phyloP scores from a whole-genome alignment of 1,140 invertebrate genomes.

The Heliconius hermathena region DNA sequence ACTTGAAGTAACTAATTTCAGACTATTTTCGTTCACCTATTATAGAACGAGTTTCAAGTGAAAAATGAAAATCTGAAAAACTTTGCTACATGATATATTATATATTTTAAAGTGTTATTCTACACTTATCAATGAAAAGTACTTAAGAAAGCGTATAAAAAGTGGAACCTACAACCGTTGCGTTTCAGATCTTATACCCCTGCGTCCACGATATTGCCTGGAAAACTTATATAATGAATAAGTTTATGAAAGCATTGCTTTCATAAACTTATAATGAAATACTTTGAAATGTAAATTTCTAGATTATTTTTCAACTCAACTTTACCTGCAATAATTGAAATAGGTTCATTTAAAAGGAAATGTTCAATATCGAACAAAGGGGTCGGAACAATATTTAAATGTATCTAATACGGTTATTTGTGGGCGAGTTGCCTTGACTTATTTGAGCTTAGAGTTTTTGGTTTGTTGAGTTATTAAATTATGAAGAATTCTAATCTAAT shows the following conservation, averaged over 20 bases:
- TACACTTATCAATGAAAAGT: too few relatives aligned
- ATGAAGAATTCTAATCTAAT: too few relatives aligned
- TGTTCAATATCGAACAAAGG: neutral
- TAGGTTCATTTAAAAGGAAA: neutral
- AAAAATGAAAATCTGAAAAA: neutral
- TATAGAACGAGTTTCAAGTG: neutral
- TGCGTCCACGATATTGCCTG: too few relatives aligned
- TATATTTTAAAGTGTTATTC: too few relatives aligned
- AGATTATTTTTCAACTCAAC: neutral
- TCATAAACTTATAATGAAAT: too few relatives aligned
- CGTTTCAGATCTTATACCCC: too few relatives aligned
- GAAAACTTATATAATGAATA: too few relatives aligned
- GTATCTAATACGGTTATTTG: neutral
- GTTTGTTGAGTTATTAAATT: neutral
- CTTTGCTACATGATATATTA: neutral
- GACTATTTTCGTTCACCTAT: slow-evolving; percentile 4
- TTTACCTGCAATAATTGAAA: slow-evolving; percentile 6
- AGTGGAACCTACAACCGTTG: neutral
- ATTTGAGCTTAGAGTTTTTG: neutral
- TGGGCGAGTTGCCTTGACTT: neutral
- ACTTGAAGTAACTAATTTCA: neutral
- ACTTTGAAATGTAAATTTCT: neutral
- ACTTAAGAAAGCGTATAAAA: neutral
- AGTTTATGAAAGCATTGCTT: too few relatives aligned
- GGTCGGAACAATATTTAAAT: neutral